Percentiles rank a stretch among this genome's conserved stretches.
Evolutionary conservation across 2,888 invertebrate genomes (phyloP).

Genomic region (Tipula unca): DNA sequence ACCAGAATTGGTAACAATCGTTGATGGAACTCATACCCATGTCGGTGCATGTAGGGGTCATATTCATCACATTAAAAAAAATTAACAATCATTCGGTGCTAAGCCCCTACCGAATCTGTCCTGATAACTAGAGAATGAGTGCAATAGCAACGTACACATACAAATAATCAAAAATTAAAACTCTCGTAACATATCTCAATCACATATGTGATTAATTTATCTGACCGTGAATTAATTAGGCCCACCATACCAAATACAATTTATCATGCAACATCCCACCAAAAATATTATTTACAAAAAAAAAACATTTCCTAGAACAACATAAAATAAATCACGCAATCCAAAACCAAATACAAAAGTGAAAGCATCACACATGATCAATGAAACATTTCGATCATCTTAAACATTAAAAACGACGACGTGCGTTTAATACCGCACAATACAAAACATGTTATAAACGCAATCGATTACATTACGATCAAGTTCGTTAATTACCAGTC

Average conservation of each 20-base stretch:
- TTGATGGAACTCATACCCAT: no score
- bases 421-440: background rate
- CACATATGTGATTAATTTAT: background rate
- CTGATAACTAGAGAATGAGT: no score
- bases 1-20: no score
- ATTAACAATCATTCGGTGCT: no score
- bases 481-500: background rate
- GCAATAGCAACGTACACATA: no score
- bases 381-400: background rate
- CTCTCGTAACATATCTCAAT: no score
- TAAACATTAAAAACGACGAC: background rate
- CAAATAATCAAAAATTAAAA: background rate
- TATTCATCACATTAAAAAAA: no score
- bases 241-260: background rate
- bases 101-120: no score
- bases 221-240: background rate
- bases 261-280: background rate
- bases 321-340: background rate
- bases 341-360: background rate
- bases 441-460: background rate
- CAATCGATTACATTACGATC: background rate
- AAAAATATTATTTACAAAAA: background rate
- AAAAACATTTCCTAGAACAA: background rate
- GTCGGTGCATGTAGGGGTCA: no score
- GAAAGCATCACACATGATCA: background rate